Conservation (phyloP, 2,888 invertebrate genomes). For the Miltochrista miniata region DNA sequence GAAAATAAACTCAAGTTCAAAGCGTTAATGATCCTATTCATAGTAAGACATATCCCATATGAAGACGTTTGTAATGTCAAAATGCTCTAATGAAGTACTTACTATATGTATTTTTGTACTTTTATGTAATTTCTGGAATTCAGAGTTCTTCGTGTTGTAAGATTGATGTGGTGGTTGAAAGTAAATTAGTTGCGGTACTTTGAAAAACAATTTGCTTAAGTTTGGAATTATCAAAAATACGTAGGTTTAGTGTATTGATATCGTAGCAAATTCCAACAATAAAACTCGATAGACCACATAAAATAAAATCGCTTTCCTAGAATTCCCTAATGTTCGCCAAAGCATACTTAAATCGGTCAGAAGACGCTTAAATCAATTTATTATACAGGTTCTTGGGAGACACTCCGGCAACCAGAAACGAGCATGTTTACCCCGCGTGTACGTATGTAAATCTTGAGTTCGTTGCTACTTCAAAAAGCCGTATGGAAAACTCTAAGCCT, state of each 20-base stretch:
- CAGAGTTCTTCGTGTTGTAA: too few relatives aligned
- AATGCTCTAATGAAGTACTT: too few relatives aligned
- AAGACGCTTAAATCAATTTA: conserved; percentile 81
- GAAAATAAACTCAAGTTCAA: background rate
- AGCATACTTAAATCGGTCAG: conserved; percentile 79
- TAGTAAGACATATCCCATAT: background rate
- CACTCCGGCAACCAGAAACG: conserved; percentile 64
- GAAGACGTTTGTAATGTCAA: too few relatives aligned
- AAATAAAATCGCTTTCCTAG: conserved; percentile 72
- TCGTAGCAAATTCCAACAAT: too few relatives aligned
- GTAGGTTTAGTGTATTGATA: too few relatives aligned
- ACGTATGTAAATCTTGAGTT: conserved; percentile 76
- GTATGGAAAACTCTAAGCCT: conserved; percentile 78
- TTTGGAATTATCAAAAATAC: too few relatives aligned
- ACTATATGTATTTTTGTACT: too few relatives aligned
- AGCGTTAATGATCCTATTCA: background rate
- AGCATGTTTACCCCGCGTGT: conserved; percentile 67
- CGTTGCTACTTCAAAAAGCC: conserved; percentile 73
- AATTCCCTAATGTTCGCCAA: conserved; percentile 79
- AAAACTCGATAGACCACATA: conserved; percentile 57
- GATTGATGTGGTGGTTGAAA: too few relatives aligned
- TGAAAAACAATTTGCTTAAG: too few relatives aligned
- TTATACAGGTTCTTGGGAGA: conserved; percentile 75
- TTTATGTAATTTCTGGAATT: too few relatives aligned
- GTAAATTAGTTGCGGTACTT: too few relatives aligned